Base-by-base conservation (phyloP, 2,888 invertebrate species). In the Dryocosmus kuriphilus region DNA sequence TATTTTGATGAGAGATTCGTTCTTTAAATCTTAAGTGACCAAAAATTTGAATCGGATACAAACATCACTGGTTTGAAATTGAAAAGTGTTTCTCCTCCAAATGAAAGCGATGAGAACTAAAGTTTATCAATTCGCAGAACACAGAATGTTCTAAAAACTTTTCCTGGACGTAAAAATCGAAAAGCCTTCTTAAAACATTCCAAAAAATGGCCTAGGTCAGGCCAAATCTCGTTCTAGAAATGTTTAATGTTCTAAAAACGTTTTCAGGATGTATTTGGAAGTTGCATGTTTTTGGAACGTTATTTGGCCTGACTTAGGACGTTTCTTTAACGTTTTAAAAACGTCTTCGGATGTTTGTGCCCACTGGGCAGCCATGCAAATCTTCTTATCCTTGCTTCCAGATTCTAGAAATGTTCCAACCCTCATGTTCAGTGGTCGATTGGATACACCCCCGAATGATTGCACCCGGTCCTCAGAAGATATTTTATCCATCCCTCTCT, bases 251-350 rank as follows among this genome's bases (percentile, higher is more conserved):
- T n/a, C n/a, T n/a, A n/a, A n/a, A n/a, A n/a, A n/a, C n/a, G n/a
- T n/a, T n/a, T n/a, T n/a, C n/a, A n/a, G n/a, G n/a, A n/a, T n/a
- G n/a, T n/a, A n/a, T n/a, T n/a, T n/a, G n/a, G n/a, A n/a, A n/a
- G n/a, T n/a, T n/a, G n/a, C n/a, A n/a, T n/a, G n/a, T n/a, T n/a
- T n/a, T n/a, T n/a, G n/a, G n/a, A n/a, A n/a, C n/a, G n/a, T n/a
- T n/a, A n/a, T n/a, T n/a, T n/a, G n/a, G n/a, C 83, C 83, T 84
- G 86, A 87, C 85, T 86, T 87, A 84, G 32, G 85, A 87, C 84
- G 79, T 81, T 80, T 87, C 84, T n/a, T n/a, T n/a, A n/a, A n/a
- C n/a, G n/a, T n/a, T n/a, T n/a, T n/a, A n/a, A n/a, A n/a, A 89
- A 89, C 87, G 85, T 86, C 84, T 84, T 84, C 82, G 77, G 79